Conservation (phyloP, 2,797 vertebrate species). For the Gephyroberyx darwinii region DNA sequence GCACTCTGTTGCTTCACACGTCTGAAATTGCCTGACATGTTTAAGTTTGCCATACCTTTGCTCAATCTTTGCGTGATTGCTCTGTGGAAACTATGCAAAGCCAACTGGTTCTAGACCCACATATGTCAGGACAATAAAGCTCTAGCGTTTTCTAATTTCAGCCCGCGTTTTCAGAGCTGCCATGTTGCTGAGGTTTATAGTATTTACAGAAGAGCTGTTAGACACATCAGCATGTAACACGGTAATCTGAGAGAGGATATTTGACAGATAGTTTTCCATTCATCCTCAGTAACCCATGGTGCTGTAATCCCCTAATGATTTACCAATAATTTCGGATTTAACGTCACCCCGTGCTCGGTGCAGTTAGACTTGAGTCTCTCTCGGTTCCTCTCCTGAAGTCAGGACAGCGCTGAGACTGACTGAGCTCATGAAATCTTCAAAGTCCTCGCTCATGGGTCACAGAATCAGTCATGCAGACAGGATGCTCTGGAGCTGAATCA, state of each 20-base stretch:
- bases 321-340: slow-evolving; percentile 80
- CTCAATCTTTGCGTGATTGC: slow-evolving; percentile 62
- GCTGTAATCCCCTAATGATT: slow-evolving; percentile 78
- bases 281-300: slow-evolving; percentile 52
- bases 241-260: slow-evolving; percentile 69
- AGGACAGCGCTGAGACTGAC: slow-evolving; percentile 57
- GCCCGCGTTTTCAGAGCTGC: slow-evolving; percentile 61
- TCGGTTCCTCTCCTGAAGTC: slow-evolving; percentile 50
- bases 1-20: slow-evolving; percentile 79
- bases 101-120: slow-evolving; percentile 74
- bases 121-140: slow-evolving; percentile 78
- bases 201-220: slow-evolving; percentile 42
- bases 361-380: slow-evolving; percentile 58
- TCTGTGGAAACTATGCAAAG: slow-evolving; percentile 55
- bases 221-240: slow-evolving; percentile 67
- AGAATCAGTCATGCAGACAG: slow-evolving; percentile 50
- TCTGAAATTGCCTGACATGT: slow-evolving; percentile 80
- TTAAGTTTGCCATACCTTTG: slow-evolving; percentile 77
- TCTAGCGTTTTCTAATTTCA: slow-evolving; percentile 57
- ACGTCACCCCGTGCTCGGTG: slow-evolving; percentile 67
- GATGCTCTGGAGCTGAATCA: slow-evolving; percentile 51
- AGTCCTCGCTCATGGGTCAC: slow-evolving; percentile 65
- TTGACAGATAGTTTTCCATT: slow-evolving; percentile 71
- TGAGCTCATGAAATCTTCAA: slow-evolving; percentile 72
- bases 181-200: slow-evolving; percentile 67